Conservation (phyloP, 64 coral and sea anemone species). For the Pocillopora damicornis region DNA sequence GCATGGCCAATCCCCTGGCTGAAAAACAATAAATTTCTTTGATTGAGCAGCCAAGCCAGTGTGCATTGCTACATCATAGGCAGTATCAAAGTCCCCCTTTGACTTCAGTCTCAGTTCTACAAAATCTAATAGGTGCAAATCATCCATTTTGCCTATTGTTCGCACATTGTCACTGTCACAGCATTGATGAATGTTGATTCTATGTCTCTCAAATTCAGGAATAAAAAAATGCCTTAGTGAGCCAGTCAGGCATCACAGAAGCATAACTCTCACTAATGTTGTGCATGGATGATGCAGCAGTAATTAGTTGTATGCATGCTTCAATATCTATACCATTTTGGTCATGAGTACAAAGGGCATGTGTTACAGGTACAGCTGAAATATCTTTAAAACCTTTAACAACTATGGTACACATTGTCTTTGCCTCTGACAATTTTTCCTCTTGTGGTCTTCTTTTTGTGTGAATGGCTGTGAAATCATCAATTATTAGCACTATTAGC, state of each 20-base stretch:
- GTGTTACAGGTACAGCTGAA: not conserved
- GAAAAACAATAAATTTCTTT: constrained; percentile 27
- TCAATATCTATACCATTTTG: constrained; percentile 19
- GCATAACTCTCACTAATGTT: constrained; percentile 43
- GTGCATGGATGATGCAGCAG: constrained; percentile 34
- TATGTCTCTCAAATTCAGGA: constrained; percentile 50
- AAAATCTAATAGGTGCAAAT: constrained; percentile 55
- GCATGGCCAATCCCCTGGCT: constrained; percentile 68
- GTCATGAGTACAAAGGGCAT: constrained; percentile 7
- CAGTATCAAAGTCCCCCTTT: constrained; percentile 51
- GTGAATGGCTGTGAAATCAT: constrained; percentile 48
- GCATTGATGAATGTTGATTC: constrained; percentile 54
- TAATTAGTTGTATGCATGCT: constrained; percentile 8
- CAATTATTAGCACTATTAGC: constrained; percentile 48
- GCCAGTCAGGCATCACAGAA: constrained; percentile 60
- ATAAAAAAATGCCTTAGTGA: constrained; percentile 65
- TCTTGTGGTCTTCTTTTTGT: constrained; percentile 13
- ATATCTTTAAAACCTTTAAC: constrained; percentile 64
- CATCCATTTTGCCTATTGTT: constrained; percentile 64
- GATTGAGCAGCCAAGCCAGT: not conserved
- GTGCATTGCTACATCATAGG: constrained; percentile 36
- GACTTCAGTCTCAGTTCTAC: constrained; percentile 44
- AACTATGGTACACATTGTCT: constrained; percentile 57
- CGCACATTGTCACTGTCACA: constrained; percentile 20
- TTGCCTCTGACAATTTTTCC: constrained; percentile 19